Evolutionary conservation across 2,113 vertebrate genomes (phyloP), one percentile per base, ranked within the genome.

Genomic region (Gavia stellata): DNA sequence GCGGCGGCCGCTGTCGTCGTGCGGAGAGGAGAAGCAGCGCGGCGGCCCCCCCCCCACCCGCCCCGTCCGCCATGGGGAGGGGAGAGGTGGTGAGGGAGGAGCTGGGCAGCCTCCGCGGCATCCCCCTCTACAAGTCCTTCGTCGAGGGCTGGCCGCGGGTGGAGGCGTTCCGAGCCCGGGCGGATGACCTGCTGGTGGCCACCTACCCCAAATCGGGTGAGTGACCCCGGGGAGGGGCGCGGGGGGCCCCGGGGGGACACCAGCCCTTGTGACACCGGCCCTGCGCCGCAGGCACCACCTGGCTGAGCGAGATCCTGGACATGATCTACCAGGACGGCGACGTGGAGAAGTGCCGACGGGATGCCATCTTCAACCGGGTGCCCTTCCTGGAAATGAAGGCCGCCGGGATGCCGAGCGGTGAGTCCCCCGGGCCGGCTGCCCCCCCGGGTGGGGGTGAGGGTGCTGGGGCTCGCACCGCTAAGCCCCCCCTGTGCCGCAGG

Each of bases 231-330:
- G 56, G 42, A 14, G 44, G 31, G 20, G 8, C 21, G 29, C 11
- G 9, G 72, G 6, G 13, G 11, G 34, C 7, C 25, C 5, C 15
- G 28, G 25, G 8, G 9, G 4, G 21, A 59, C 1, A 11, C 10
- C 52, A 49, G 33, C 63, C 29, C 28, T 58, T 49, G 15, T 7
- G 24, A 49, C 1, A 0, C 26, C 23, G 29, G 31, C 47, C 38
- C 65, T 72, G 50, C 91, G 52, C 65, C 68, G 28, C 77, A 98
- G 98, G 98, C 24, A 98, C 96, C 4, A 98, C 97, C 0, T 98
- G 98, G 97, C 3, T 97, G 26, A 97, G 97, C 1, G 97, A 98
- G 94, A 98, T 98, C 88, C 47, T 98, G 62, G 97, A 97, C 77
- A 80, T 97, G 95, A 97, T 98, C 68, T 97, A 94, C 80, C 85